phyloP scores from a whole-genome alignment of 2,888 invertebrate species.

The Leptothorax acervorum region DNA sequence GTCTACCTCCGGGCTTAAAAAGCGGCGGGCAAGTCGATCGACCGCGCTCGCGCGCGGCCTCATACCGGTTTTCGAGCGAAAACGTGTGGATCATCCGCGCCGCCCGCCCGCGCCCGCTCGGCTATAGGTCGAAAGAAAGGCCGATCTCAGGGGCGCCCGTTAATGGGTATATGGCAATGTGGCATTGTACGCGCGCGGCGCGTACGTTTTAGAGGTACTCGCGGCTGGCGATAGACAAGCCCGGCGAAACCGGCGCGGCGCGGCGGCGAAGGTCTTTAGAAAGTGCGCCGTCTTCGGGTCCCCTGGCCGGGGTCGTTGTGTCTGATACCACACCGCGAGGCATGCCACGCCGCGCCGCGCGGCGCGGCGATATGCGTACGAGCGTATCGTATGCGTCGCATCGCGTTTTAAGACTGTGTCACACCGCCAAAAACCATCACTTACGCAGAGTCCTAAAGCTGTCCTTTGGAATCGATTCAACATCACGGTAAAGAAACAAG shows the following conservation, averaged over 20 bases:
- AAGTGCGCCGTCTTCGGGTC: constrained; percentile 79
- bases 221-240: constrained; percentile 38
- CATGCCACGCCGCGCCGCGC: constrained; percentile 67
- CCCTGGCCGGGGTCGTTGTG: constrained; percentile 79
- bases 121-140: constrained; percentile 21
- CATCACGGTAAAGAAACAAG: not conserved
- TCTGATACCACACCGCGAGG: constrained; percentile 77
- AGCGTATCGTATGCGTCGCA: not conserved
- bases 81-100: constrained; percentile 29
- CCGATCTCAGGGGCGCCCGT: constrained; percentile 42
- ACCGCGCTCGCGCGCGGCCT: not conserved
- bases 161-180: not conserved
- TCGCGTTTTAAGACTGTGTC: not conserved
- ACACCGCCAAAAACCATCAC: too few species aligned
- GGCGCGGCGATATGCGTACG: constrained; percentile 58
- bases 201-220: constrained; percentile 9
- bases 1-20: constrained; percentile 13
- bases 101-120: not conserved
- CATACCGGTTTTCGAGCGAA: constrained; percentile 45
- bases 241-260: constrained; percentile 71
- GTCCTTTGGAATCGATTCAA: not conserved
- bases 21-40: constrained; percentile 20
- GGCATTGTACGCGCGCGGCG: constrained; percentile 24
- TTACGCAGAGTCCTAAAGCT: not conserved
- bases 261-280: constrained; percentile 82